phyloP scores from a whole-genome alignment of 1,140 invertebrate species.

The Drosophila guanche region DNA sequence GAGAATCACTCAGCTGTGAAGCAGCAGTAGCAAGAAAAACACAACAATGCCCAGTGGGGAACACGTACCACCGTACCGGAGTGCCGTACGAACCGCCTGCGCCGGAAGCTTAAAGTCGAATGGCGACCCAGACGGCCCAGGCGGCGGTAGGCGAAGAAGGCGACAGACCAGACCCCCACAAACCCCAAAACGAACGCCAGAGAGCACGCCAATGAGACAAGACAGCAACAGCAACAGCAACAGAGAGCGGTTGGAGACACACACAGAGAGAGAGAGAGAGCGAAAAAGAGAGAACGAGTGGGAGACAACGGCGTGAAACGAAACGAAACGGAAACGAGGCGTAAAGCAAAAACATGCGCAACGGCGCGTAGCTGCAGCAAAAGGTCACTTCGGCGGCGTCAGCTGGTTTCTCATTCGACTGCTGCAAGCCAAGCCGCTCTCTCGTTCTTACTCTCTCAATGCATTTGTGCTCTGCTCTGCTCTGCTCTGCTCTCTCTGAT shows the following conservation, averaged over 20 bases:
- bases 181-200: conserved; percentile 3
- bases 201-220: conserved; percentile 8
- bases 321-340: conserved; percentile 63
- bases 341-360: conserved; percentile 47
- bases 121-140: conserved; percentile 7
- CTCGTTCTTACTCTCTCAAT: not conserved
- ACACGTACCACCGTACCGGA: conserved; percentile 48
- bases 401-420: conserved; percentile 11
- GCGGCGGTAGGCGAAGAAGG: conserved; percentile 12
- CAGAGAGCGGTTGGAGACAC: conserved; percentile 14
- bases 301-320: conserved; percentile 49
- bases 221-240: conserved; percentile 12
- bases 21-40: conserved; percentile 22
- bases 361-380: conserved; percentile 38
- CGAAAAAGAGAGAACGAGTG: conserved; percentile 1
- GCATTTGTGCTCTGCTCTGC: too few species aligned
- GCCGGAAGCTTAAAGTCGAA: conserved; percentile 76
- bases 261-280: too few species aligned
- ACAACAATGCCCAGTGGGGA: conserved; percentile 34
- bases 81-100: conserved; percentile 67
- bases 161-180: conserved; percentile 1
- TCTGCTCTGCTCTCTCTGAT: too few species aligned
- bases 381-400: conserved; percentile 29
- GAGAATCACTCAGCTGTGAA: conserved; percentile 58
- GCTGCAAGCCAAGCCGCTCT: conserved; percentile 1